Conservation (phyloP, 2,888 invertebrate species). For the Ophion slaviceki region DNA sequence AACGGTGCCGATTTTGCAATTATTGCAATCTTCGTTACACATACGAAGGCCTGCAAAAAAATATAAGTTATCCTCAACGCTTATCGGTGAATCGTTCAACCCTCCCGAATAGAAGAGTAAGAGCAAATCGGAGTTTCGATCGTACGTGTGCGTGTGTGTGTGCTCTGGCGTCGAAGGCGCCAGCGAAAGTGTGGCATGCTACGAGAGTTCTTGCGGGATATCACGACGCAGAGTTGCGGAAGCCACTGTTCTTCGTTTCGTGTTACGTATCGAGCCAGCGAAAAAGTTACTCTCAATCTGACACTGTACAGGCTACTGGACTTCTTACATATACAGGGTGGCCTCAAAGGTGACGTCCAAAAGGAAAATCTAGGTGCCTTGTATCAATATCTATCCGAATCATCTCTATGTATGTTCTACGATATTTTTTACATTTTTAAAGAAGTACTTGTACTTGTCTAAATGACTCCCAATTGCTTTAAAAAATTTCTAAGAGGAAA, state of each 20-base stretch:
- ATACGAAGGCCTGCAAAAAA: too few relatives aligned
- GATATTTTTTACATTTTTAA: not conserved
- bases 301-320: conserved; percentile 48
- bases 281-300: conserved; percentile 58
- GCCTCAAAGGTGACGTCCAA: not conserved
- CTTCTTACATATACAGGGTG: conserved; percentile 9
- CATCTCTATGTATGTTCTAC: not conserved
- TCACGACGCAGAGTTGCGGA: conserved; percentile 12
- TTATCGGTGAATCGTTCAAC: too few relatives aligned
- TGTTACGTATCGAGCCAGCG: conserved; percentile 2
- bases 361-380: not conserved
- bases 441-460: too few relatives aligned
- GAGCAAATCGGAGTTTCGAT: conserved; percentile 28
- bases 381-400: not conserved
- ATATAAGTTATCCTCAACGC: too few relatives aligned
- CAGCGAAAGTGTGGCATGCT: not conserved
- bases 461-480: too few relatives aligned
- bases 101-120: conserved; percentile 15
- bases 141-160: not conserved
- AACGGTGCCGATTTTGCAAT: too few relatives aligned
- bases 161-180: not conserved
- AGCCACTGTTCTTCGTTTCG: conserved; percentile 57
- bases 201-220: not conserved
- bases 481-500: too few relatives aligned
- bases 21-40: too few relatives aligned